Evolutionary conservation across 2,113 vertebrate genomes (phyloP), one percentile per base, ranked within the genome.

Genomic region (Ia io): DNA sequence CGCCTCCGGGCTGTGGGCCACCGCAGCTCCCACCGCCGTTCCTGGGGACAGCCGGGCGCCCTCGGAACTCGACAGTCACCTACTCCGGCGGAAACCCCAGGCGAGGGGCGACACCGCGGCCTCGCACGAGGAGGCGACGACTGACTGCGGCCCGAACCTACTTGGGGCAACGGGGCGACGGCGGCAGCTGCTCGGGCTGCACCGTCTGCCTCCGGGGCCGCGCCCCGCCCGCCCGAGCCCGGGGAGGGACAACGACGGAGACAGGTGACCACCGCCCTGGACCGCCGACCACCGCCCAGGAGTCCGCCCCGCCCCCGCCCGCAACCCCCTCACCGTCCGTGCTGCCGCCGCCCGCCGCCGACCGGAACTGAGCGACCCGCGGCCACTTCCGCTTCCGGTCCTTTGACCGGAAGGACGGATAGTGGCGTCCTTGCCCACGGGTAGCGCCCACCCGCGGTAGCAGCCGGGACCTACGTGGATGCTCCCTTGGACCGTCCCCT

Each of bases 331-430:
- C 92, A 92, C 91, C 82, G 4, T 1, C 8, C 0, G 17, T 8
- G 3, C 20, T 1, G 10, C 47, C 22, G 2, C 87, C 47, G n/a
- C 82, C 37, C 5, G 35, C 30, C 0, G 32, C 32, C 17, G 32
- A 6, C 90, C 90, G 95, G 97, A 96, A 96, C 71, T 84, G 37
- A 32, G 23, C 25, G 0, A 30, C 0, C 14, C 32, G 5, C 13
- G 9, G 17, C 3, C 35, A 77, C 93, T 96, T 96, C 97, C 93
- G 91, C 90, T 97, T 97, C 97, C 97, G 95, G 78, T 3, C 3
- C 12, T 35, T 9, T 6, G 32, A 23, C 49, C 74, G 84, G 92
- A 78, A 82, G 53, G 7, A 77, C 28, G 4, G 84, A 22, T 16
- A 25, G 11, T 4, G 32, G 32, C 30, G 12, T n/a, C 7, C 1